Evolutionary conservation across 2,113 vertebrate genomes (phyloP), one percentile per base, ranked within the genome.

Genomic region (Macquaria australasica): DNA sequence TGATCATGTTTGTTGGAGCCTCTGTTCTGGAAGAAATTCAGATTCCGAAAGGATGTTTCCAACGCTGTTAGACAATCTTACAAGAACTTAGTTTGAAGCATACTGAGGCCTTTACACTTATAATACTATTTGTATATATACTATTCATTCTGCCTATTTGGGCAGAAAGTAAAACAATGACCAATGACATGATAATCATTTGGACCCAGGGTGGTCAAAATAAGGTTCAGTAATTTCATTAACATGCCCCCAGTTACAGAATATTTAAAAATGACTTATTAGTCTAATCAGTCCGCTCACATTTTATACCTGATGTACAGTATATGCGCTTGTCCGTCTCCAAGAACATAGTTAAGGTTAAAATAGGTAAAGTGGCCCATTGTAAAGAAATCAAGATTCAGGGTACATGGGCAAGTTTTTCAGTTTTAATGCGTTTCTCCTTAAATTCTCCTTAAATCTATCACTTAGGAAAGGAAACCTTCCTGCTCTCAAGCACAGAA

Each of bases 391-490:
- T 41, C 8, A 73, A 34, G 48, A 53, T 8, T 28, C 9, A 56
- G 14, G 20, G 8, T 48, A 8, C 7, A 23, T 66, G 62, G 25
- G n/a, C 45, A 23, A 23, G 14, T 68, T 64, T 71, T 75, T 81
- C 41, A 39, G 14, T 77, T 78, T 77, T 21, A 63, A 75, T 39
- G 9, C 25, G 16, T 20, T 14, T 37, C n/a, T 31, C 53, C 55
- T 81, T 43, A 56, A 77, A 73, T 77, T 23, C 37, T 55, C 56
- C 39, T 75, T 66, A 64, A 81, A 84, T 58, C 5, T 62, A 85
- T 53, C 77, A 68, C 23, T 56, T 2, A 14, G 58, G 9, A 68
- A 2, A 43, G 59, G 48, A 69, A 71, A 53, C 37, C 68, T 58
- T 77, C 78, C n/a, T 20, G 63, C 45, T 68, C 31, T 67, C n/a